These are phyloP conservation scores for Haemorhous mexicanus DNA, from an alignment of 2,113 vertebrate species.

Conservation along the genomic window DNA sequence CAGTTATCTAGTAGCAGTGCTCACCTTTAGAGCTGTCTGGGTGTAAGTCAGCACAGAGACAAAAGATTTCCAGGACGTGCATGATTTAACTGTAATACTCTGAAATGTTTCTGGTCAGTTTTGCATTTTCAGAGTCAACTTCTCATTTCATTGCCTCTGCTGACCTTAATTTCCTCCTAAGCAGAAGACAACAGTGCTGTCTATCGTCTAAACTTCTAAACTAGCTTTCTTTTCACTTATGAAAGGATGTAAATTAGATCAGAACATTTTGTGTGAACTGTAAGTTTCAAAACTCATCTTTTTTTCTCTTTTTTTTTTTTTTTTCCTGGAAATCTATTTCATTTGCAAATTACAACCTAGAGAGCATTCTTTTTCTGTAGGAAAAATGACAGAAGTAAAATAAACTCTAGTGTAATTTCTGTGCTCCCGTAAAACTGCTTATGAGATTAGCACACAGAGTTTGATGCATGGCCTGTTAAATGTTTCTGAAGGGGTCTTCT, in stretches of 20 bases:
- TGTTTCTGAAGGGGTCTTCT: not conserved
- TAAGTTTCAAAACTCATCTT: not conserved
- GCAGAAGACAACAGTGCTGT: not conserved
- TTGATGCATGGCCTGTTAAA: not conserved
- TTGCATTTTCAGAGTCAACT: not conserved
- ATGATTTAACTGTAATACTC: not conserved
- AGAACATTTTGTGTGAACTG: not conserved
- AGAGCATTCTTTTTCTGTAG: not conserved
- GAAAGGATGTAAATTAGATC: not conserved
- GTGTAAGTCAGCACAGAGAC: not conserved
- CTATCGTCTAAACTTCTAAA: not conserved
- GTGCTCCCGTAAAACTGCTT: not conserved
- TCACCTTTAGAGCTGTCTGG: not conserved
- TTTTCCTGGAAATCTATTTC: not conserved
- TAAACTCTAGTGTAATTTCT: conserved; percentile 23
- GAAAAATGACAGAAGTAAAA: conserved; percentile 3
- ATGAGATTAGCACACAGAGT: not conserved
- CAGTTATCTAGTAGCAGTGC: not conserved
- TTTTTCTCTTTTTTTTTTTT: not conserved
- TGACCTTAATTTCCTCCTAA: conserved; percentile 8
- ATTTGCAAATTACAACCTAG: not conserved
- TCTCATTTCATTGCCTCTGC: not conserved
- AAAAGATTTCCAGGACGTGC: not conserved
- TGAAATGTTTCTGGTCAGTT: not conserved
- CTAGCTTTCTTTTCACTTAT: not conserved